Evolutionary conservation across 2,797 vertebrate genomes (phyloP).

Genomic region (Hoplostethus mediterraneus): DNA sequence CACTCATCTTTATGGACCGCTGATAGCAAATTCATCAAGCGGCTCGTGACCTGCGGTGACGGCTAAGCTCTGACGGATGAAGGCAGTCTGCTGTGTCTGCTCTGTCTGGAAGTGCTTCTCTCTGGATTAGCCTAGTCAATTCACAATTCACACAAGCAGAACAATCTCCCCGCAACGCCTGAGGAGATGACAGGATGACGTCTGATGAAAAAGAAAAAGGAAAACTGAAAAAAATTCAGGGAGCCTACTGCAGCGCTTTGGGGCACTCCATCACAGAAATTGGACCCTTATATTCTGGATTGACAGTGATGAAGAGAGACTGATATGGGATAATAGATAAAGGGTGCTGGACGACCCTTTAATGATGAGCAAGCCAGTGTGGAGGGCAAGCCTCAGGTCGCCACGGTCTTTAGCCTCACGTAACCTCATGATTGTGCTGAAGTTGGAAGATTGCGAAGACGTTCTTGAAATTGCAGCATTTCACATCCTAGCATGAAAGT

Average conservation of each 20-base stretch:
- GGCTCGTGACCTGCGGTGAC: conserved; percentile 46
- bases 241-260: conserved; percentile 13
- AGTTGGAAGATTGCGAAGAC: conserved; percentile 12
- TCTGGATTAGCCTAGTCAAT: conserved; percentile 77
- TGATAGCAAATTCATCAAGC: conserved; percentile 74
- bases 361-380: conserved; percentile 41
- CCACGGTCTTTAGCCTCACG: conserved; percentile 13
- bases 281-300: conserved; percentile 57
- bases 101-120: conserved; percentile 56
- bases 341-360: conserved; percentile 43
- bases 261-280: conserved; percentile 64
- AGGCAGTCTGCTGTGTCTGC: conserved; percentile 58
- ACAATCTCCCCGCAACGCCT: conserved; percentile 65
- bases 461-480: not conserved
- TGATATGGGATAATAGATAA: conserved; percentile 38
- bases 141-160: conserved; percentile 73
- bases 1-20: conserved; percentile 54
- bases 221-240: not conserved
- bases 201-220: conserved; percentile 53
- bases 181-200: conserved; percentile 69
- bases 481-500: not conserved
- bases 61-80: conserved; percentile 71
- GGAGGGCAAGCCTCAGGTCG: conserved; percentile 20
- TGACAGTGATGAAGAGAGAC: conserved; percentile 56
- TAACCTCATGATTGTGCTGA: conserved; percentile 27